Conservation (phyloP, 2,888 invertebrate species). For the Marronus borbonicus region DNA sequence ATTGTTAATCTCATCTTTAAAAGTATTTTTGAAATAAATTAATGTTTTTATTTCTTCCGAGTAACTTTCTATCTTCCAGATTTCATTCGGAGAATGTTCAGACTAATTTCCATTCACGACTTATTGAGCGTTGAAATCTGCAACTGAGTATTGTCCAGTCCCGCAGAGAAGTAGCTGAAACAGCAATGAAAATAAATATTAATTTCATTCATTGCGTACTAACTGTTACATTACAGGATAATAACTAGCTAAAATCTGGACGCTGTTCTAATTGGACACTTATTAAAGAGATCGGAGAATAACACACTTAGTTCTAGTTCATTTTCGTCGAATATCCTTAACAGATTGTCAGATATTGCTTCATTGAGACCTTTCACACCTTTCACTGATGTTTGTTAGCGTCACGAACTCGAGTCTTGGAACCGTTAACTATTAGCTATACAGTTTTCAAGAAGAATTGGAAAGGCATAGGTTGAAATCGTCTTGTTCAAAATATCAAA, state of each 20-base stretch:
- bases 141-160: slow-evolving; percentile 91
- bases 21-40: slow-evolving; percentile 1
- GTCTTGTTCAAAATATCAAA: slow-evolving; percentile 91
- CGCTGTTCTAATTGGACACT: no score
- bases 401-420: slow-evolving; percentile 82
- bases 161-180: slow-evolving; percentile 91
- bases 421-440: slow-evolving; percentile 89
- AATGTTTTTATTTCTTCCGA: slow-evolving; percentile 10
- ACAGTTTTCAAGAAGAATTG: slow-evolving; percentile 89
- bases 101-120: slow-evolving; percentile 82
- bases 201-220: slow-evolving; percentile 48
- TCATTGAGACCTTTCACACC: slow-evolving; percentile 93
- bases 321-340: slow-evolving; percentile 96
- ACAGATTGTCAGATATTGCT: slow-evolving; percentile 92
- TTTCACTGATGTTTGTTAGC: slow-evolving; percentile 82
- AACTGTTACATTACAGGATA: background rate
- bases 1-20: slow-evolving; percentile 33
- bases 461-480: no score
- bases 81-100: background rate
- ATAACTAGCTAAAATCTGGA: no score
- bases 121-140: slow-evolving; percentile 92
- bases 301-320: slow-evolving; percentile 85
- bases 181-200: slow-evolving; percentile 63
- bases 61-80: no score
- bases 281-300: background rate